Base-by-base conservation (phyloP, 1,140 invertebrate species). In the Phymorhynchus buccinoides region DNA sequence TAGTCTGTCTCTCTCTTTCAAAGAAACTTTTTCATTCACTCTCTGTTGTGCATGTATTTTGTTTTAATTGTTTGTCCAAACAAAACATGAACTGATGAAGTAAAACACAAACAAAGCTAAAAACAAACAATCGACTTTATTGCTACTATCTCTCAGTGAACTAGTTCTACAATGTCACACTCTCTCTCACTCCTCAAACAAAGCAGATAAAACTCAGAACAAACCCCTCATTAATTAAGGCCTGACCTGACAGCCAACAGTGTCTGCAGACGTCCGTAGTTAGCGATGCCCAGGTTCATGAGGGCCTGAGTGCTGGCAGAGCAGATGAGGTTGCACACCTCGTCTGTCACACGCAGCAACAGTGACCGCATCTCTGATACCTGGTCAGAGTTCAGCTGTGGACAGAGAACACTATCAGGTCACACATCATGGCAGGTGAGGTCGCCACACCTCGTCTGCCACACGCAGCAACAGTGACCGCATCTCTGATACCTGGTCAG, bases 381-480 rank as follows among this genome's bases (percentile, higher is more conserved):
- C 35, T 90, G 87, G 37, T 84, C 44, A 62, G 0, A 16, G 27
- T 16, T 62, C 39, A 84, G 27, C n/a, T 77, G 35, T 2, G 66
- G 41, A 44, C 71, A 18, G n/a, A 35, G 27, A 18, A 52, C 56
- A 73, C n/a, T n/a, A n/a, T n/a, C n/a, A n/a, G n/a, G n/a, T n/a
- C n/a, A n/a, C n/a, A n/a, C n/a, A n/a, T n/a, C n/a, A n/a, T n/a
- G 85, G 73, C 88, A 84, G 32, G 91, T 84, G 56, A 91, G 89
- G n/a, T 90, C 88, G 88, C n/a, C 91, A 91, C 4, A 91, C 87
- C 73, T 91, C 90, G 86, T 92, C 90, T 62, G 87, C 86, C 6
- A 89, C 88, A 71, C 80, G 84, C 18, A 92, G 87, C 41, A 91
- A 79, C 27, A 88, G 48, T 1, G 86, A 84, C 42, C 82, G 66